A percentile compares a stretch with the other conserved stretches of the same genome.
Conservation (phyloP, 2,113 vertebrate genomes). For the Cepphus grylle region DNA sequence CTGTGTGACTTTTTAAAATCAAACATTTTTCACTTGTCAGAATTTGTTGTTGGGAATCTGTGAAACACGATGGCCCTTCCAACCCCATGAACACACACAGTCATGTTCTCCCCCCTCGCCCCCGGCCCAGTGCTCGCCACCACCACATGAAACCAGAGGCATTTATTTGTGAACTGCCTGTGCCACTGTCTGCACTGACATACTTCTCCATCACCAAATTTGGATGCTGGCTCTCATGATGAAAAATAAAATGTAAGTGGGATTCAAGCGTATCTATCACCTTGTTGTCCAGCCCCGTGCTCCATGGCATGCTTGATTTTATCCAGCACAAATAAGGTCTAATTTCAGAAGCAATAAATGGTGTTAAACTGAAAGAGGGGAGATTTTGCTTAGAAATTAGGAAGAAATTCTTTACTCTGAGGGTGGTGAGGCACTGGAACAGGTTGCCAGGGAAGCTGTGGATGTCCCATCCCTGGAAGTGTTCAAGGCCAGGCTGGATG, state of each 20-base stretch:
- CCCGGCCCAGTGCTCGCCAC: neutral
- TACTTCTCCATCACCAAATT: neutral
- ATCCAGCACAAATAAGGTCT: neutral
- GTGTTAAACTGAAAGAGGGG: too few species aligned
- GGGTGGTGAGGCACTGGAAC: too few species aligned
- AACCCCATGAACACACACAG: constrained; percentile 45
- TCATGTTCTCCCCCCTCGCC: neutral
- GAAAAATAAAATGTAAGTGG: neutral
- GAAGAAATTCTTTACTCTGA: too few species aligned
- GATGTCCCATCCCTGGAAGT: too few species aligned
- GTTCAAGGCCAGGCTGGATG: too few species aligned
- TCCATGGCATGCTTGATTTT: neutral
- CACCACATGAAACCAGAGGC: neutral
- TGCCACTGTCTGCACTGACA: neutral
- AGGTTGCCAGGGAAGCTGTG: too few species aligned
- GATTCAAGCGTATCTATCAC: neutral
- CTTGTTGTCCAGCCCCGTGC: neutral
- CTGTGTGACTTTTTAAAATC: constrained; percentile 67
- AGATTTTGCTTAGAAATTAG: too few species aligned
- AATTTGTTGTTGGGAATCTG: constrained; percentile 71
- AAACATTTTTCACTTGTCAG: constrained; percentile 80
- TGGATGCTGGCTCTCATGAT: neutral
- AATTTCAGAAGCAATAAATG: neutral
- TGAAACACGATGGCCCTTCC: constrained; percentile 51
- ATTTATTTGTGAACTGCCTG: neutral